Percentiles rank a stretch among this genome's conserved stretches.
phyloP scores from a whole-genome alignment of 2,797 vertebrate species.

The Sarcophilus harrisii region DNA sequence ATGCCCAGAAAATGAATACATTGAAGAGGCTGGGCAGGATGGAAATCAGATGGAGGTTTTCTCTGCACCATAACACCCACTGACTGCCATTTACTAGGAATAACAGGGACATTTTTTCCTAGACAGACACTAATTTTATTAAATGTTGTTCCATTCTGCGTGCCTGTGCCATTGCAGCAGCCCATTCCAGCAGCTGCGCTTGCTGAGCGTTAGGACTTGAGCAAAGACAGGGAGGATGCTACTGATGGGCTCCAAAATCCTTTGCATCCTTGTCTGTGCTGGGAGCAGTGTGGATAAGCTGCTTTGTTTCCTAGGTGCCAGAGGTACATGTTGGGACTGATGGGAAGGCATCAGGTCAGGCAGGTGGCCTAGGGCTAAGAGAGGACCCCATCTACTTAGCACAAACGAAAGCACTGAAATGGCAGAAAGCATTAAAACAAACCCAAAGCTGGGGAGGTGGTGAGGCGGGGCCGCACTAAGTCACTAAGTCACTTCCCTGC shows the following conservation, averaged over 20 bases:
- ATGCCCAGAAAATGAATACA: background rate
- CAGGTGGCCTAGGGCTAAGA: constrained; percentile 57
- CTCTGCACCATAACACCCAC: background rate
- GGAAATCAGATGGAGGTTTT: background rate
- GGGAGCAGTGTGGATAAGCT: constrained; percentile 16
- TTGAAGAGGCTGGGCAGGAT: accelerated
- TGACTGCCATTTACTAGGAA: background rate
- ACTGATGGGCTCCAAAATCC: background rate
- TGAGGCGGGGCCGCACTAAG: constrained; percentile 51
- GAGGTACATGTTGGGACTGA: constrained; percentile 52
- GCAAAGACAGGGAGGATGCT: constrained; percentile 54
- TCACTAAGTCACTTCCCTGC: constrained; percentile 66
- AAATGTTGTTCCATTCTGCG: background rate
- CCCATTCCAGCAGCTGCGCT: constrained; percentile 32
- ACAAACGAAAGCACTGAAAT: background rate
- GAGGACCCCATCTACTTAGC: constrained; percentile 65
- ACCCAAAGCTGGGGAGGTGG: constrained; percentile 50
- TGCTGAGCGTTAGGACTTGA: constrained; percentile 34
- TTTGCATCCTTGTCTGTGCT: background rate
- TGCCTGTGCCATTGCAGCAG: background rate
- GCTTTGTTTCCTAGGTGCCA: background rate
- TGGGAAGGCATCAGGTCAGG: constrained; percentile 48
- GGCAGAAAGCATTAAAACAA: background rate
- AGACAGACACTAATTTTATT: accelerated
- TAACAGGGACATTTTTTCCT: background rate